Percentiles rank a stretch among this genome's conserved stretches.
Conservation (phyloP, 1,140 invertebrate species). For the Tetramorium parvispinum region DNA sequence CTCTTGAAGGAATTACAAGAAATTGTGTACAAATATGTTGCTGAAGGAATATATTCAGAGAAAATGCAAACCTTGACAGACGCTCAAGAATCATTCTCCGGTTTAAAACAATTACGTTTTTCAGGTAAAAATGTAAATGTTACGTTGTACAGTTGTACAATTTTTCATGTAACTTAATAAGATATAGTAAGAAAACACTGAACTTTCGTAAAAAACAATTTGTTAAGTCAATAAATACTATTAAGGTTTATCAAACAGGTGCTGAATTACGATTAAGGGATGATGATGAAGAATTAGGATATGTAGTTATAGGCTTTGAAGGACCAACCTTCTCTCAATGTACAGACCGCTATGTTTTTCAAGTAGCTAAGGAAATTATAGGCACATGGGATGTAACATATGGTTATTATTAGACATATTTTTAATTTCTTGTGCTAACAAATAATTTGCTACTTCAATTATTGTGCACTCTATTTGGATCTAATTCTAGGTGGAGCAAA, state of each 20-base stretch:
- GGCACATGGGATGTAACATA: slow-evolving; percentile 68
- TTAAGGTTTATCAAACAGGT: slow-evolving; percentile 41
- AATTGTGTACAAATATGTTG: slow-evolving; percentile 57
- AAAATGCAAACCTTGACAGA: slow-evolving; percentile 20
- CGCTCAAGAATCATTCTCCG: neutral
- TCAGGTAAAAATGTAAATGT: slow-evolving; percentile 60
- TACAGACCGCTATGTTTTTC: slow-evolving; percentile 64
- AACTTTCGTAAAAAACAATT: too few relatives aligned
- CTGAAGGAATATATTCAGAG: neutral
- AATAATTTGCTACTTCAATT: neutral
- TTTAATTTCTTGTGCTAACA: neutral
- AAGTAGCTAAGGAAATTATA: slow-evolving; percentile 72
- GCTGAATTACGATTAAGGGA: slow-evolving; percentile 73
- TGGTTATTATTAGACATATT: slow-evolving; percentile 39
- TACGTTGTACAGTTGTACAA: too few relatives aligned
- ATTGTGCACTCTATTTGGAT: slow-evolving; percentile 32
- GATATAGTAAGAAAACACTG: too few relatives aligned
- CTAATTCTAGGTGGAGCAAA: slow-evolving; percentile 72
- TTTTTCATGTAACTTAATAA: too few relatives aligned
- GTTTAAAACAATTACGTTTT: slow-evolving; percentile 59
- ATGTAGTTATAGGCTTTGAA: slow-evolving; percentile 74
- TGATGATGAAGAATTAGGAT: slow-evolving; percentile 70
- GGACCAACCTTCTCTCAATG: slow-evolving; percentile 67
- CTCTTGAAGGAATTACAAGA: slow-evolving; percentile 64
- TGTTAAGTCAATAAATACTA: neutral